phyloP scores from a whole-genome alignment of 2,888 invertebrate species.

The Corbicula japonica region DNA sequence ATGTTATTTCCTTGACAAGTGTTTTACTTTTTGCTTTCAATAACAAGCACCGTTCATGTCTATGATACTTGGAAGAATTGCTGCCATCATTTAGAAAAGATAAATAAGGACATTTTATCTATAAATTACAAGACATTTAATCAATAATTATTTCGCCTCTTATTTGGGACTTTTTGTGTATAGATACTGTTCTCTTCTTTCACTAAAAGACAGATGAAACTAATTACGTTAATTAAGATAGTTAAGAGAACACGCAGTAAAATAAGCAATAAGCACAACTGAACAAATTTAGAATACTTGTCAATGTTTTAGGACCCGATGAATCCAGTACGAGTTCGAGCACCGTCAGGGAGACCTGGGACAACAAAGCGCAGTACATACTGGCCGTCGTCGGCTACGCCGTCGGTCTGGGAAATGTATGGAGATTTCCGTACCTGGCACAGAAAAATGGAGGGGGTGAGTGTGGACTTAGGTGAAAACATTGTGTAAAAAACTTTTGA shows the following conservation, averaged over 20 bases:
- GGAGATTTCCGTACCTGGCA: slow-evolving; percentile 62
- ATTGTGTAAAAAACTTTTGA: not conserved
- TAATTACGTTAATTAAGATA: not conserved
- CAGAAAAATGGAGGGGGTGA: slow-evolving; percentile 67
- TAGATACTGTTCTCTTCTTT: not conserved
- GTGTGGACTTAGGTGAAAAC: not conserved
- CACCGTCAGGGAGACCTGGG: slow-evolving; percentile 64
- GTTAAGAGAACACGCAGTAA: not conserved
- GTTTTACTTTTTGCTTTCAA: no score
- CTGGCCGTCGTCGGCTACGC: slow-evolving; percentile 69
- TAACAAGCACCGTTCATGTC: no score
- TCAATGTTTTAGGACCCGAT: slow-evolving; percentile 9
- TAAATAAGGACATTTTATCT: no score
- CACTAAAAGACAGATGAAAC: not conserved
- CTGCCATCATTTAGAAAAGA: no score
- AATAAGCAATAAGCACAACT: not conserved
- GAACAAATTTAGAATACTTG: not conserved
- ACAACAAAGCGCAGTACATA: slow-evolving; percentile 69
- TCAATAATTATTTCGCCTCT: not conserved
- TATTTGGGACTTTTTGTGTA: not conserved
- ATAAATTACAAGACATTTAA: not conserved
- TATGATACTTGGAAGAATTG: no score
- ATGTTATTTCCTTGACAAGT: no score
- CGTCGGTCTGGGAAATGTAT: slow-evolving; percentile 71
- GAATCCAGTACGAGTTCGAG: not conserved